A percentile compares a stretch with the other conserved stretches of the same genome.
phyloP scores from a whole-genome alignment of 1,140 invertebrate genomes.

The Drosophila teissieri region DNA sequence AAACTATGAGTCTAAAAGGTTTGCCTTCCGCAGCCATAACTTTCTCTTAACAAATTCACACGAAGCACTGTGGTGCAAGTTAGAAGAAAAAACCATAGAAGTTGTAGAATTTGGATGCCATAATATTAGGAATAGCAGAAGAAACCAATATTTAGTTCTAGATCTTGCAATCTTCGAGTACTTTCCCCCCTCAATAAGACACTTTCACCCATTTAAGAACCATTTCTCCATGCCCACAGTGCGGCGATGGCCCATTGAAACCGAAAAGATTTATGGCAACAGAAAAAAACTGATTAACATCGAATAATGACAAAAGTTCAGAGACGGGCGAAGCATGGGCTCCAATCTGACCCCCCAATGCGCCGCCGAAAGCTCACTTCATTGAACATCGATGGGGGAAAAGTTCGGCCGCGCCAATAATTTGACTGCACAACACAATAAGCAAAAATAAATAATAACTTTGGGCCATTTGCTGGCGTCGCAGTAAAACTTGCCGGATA shows the following conservation, averaged over 20 bases:
- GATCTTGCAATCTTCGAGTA: too few species aligned
- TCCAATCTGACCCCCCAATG: conserved; percentile 43
- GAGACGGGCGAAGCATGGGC: conserved; percentile 67
- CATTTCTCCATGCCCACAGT: neutral
- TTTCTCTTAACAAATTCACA: neutral
- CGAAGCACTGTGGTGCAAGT: neutral
- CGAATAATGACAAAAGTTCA: conserved; percentile 84
- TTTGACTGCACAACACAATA: conserved; percentile 68
- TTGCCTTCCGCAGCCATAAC: neutral
- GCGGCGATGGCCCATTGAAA: conserved; percentile 2
- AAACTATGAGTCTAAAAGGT: neutral
- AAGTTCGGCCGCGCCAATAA: conserved; percentile 70
- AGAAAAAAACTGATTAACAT: conserved; percentile 81
- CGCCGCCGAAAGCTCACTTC: conserved; percentile 52
- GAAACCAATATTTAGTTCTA: too few species aligned
- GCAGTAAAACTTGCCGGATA: conserved; percentile 70
- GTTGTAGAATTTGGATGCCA: too few species aligned
- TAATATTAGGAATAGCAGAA: too few species aligned
- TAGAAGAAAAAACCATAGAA: too few species aligned
- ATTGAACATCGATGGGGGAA: conserved; percentile 55
- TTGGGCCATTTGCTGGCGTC: conserved; percentile 70
- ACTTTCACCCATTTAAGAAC: neutral
- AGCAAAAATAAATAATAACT: conserved; percentile 79
- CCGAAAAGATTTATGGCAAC: conserved; percentile 66
- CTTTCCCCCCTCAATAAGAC: neutral